Base-by-base conservation (phyloP, 1,140 invertebrate genomes). In the Medauroidea extradentata region DNA sequence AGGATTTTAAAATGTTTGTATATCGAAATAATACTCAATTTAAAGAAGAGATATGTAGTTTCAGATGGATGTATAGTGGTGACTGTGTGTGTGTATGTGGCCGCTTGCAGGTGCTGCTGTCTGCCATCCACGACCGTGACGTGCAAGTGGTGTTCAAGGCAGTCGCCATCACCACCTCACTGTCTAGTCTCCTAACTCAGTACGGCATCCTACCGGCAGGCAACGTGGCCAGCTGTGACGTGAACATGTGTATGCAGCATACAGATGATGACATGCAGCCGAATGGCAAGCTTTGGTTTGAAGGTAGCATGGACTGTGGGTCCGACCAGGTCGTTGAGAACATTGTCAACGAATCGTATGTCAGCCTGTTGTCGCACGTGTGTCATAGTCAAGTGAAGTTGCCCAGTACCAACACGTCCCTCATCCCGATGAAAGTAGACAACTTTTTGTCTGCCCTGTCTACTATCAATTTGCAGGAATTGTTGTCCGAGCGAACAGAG, bases 101-200 rank as follows among this genome's bases (percentile, higher is more conserved):
- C n/a, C n/a, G n/a, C n/a, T n/a, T n/a, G 0, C 43, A 76, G 73
- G 71, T 88, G 2, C 67, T 90, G 7, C 67, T 88, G 0, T 74
- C 78, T 42, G 80, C 85, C 2, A 64, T 90, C 8, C 86, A 91
- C 23, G 86, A 90, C 48, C 83, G 81, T 57, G 86, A 90, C 69
- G 73, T 85, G 1, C 83, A 86, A 65, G 85, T 91, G 0, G 79
- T 84, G 53, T 84, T 83, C 60, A 71, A 74, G 13, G 78, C 86
- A 0, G 76, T 84, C 0, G 61, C 65, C 16, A 81, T 86, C 25
- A 77, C 85, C 0, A 74, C 69, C 13, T 75, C 80, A 53, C 66
- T 90, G n/a, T 73, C 80, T 19, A 66, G 72, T n/a, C 76, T 85
- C 25, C 69, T 88, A 2, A 66, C 81, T 1, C 71, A 82, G 5